Base-by-base conservation (phyloP, 2,113 vertebrate species). In the Coryphaenoides rupestris region DNA sequence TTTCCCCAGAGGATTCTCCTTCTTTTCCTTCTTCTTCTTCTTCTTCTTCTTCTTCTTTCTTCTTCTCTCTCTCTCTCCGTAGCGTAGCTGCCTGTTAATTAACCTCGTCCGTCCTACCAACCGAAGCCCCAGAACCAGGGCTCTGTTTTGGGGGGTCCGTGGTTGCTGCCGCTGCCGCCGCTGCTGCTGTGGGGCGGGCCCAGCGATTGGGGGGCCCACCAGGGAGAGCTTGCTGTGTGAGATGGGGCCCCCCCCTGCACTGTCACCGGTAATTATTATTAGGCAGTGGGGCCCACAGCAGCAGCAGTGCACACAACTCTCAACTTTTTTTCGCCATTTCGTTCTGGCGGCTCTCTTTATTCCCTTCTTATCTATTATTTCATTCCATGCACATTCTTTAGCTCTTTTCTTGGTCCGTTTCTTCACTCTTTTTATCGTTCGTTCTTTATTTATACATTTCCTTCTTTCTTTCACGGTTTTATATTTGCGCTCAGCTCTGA, bases 41-140 rank as follows among this genome's bases (percentile, higher is more conserved):
- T 67, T 67, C 65, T 59, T 64, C n/a, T n/a, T n/a, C n/a, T n/a
- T n/a, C n/a, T n/a, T n/a, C 21, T 67, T 67, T 65, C 6, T 26
- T 26, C 21, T 67, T 67, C 65, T 59, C 65, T n/a, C n/a, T n/a
- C n/a, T n/a, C n/a, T n/a, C 54, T 59, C 46, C 70, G 52, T 55
- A 52, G 22, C 70, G 10, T 3, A 33, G 28, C 28, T 33, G 70
- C 17, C 61, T 79, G 73, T 78, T 76, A 79, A 86, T 83, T 78
- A 72, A 84, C 78, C 65, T 62, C 62, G 46, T 67, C 49, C 63
- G 21, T 77, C 58, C 60, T 55, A 23, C 58, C 12, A 53, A 23
- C 58, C 12, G 22, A n/a, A 28, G 55, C 55, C 26, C 28, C 64
- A 59, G 75, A 69, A 61, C 17, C 19, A 53, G 73, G 67, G 55